Evolutionary conservation across 2,888 invertebrate species (phyloP).

Genomic region (Terebella lapidaria): DNA sequence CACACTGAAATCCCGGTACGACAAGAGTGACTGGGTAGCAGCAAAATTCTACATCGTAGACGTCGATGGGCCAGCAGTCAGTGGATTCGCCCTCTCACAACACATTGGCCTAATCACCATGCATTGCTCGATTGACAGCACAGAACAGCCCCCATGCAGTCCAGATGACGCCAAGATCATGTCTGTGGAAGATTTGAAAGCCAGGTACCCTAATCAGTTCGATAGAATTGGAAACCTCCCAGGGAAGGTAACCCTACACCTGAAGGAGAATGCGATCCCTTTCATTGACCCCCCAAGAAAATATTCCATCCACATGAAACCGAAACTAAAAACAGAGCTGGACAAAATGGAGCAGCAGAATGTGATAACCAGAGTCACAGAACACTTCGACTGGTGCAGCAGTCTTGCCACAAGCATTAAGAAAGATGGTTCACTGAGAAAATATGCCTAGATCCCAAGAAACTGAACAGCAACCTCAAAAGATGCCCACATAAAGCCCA

Average conservation of each 20-base stretch:
- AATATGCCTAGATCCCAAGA: slow-evolving; percentile 19
- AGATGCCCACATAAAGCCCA: slow-evolving; percentile 18
- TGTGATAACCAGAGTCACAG: background rate
- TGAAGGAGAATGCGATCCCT: slow-evolving; percentile 1
- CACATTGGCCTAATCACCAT: too few species aligned
- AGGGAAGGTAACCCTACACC: background rate
- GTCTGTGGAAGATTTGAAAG: too few species aligned
- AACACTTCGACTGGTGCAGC: slow-evolving; percentile 13
- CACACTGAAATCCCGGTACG: too few species aligned
- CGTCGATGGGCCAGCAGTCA: too few species aligned
- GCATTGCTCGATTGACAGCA: too few species aligned
- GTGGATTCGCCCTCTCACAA: too few species aligned
- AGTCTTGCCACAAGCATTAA: slow-evolving; percentile 12
- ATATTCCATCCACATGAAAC: background rate
- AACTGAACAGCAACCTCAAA: slow-evolving; percentile 19
- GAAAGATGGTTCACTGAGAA: slow-evolving; percentile 18
- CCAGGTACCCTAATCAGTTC: too few species aligned
- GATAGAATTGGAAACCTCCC: too few species aligned
- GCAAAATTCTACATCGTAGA: too few species aligned
- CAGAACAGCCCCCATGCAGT: too few species aligned
- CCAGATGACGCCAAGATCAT: too few species aligned
- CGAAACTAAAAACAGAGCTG: background rate
- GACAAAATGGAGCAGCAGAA: background rate
- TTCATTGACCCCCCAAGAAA: slow-evolving; percentile 4
- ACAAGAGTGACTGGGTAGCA: too few species aligned